Evolutionary conservation across 2,888 invertebrate genomes (phyloP).

Genomic region (Anthophora plumipes): DNA sequence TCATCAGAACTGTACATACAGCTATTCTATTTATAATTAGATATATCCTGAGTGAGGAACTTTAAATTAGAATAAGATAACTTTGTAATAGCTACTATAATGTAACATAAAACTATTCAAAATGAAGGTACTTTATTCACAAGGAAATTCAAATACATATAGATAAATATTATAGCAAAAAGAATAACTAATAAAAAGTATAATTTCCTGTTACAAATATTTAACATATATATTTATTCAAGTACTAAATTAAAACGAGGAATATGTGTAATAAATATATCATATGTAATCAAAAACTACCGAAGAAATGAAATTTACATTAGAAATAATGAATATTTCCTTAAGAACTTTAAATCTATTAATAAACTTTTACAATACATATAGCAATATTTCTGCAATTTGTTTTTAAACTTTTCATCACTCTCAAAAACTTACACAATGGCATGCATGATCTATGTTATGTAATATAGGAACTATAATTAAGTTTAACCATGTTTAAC

Average conservation of each 20-base stretch:
- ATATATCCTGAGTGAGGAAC: conserved; percentile 7
- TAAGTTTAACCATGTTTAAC: conserved; percentile 32
- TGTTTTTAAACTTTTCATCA: conserved; percentile 3
- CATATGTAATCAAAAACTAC: conserved; percentile 9
- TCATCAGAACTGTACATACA: conserved; percentile 44
- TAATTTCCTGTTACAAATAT: conserved; percentile 33
- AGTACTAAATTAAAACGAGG: conserved; percentile 19
- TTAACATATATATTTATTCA: conserved; percentile 22
- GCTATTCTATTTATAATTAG: conserved; percentile 29
- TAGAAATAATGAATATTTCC: conserved; percentile 1
- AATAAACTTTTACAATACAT: conserved; percentile 15
- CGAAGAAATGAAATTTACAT: conserved; percentile 6
- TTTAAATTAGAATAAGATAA: conserved; percentile 25
- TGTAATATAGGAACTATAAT: conserved; percentile 46
- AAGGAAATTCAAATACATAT: conserved; percentile 26
- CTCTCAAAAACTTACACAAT: conserved; percentile 13
- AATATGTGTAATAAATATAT: conserved; percentile 11
- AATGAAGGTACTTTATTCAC: conserved; percentile 30
- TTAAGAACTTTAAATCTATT: conserved; percentile 12
- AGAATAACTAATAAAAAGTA: conserved; percentile 33
- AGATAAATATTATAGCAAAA: conserved; percentile 30
- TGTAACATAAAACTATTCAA: conserved; percentile 38
- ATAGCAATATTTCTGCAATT: conserved; percentile 12
- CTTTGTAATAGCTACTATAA: conserved; percentile 19
- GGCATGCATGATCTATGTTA: conserved; percentile 6